These are phyloP conservation scores for Halcyon malimbica DNA, from an alignment of 2,113 vertebrate genomes.

Conservation along the genomic window DNA sequence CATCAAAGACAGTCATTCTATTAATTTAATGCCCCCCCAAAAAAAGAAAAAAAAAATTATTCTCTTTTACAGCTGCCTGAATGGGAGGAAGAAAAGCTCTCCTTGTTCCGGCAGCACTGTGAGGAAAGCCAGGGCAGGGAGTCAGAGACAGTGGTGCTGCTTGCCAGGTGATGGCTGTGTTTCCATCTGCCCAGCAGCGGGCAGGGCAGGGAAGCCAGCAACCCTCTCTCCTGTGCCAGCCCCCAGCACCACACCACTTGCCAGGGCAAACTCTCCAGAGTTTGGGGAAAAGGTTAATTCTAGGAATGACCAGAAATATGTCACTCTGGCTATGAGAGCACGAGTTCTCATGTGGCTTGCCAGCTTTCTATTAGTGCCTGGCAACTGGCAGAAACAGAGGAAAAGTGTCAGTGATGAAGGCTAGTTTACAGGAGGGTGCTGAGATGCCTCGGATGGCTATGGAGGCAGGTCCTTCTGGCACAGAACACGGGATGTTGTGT, in stretches of 20 bases:
- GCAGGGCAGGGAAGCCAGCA: neutral
- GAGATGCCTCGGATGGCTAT: rapidly evolving
- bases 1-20: neutral
- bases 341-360: rapidly evolving
- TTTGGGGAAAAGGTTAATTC: neutral
- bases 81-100: neutral
- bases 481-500: neutral
- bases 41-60: neutral
- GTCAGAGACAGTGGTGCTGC: rapidly evolving
- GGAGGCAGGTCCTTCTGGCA: neutral
- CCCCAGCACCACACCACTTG: rapidly evolving
- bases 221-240: rapidly evolving
- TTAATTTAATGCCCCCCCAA: neutral
- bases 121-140: neutral
- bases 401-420: rapidly evolving
- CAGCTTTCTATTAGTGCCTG: neutral
- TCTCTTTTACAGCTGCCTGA: neutral
- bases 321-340: neutral
- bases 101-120: neutral
- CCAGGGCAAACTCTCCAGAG: neutral
- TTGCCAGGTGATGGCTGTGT: rapidly evolving
- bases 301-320: rapidly evolving
- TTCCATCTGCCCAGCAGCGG: neutral
- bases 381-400: neutral
- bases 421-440: neutral